These are phyloP conservation scores for Drosophila kambysellisi DNA, from an alignment of 2,888 invertebrate genomes.

Conservation along the genomic window DNA sequence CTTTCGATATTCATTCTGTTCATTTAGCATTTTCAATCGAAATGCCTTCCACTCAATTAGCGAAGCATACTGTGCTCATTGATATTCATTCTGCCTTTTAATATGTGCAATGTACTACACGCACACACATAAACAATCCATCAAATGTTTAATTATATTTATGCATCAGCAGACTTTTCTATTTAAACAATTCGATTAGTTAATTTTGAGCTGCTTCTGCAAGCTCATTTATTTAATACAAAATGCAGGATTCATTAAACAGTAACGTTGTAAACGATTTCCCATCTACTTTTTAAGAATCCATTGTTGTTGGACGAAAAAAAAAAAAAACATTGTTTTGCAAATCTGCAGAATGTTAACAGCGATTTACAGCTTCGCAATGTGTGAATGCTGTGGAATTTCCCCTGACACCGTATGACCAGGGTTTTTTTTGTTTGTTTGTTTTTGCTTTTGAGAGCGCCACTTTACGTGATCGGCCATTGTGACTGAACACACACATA, in stretches of 20 bases:
- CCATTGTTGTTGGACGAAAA: not conserved
- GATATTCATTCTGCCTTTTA: slow-evolving; percentile 3
- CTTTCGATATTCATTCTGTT: slow-evolving; percentile 24
- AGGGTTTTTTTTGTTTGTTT: not conserved
- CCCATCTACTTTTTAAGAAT: not conserved
- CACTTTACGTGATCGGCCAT: slow-evolving; percentile 47
- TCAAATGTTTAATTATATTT: not conserved
- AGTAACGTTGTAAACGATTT: not conserved
- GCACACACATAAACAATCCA: not conserved
- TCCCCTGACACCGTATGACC: slow-evolving; percentile 1
- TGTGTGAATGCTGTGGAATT: slow-evolving; percentile 2
- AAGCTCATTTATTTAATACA: not conserved
- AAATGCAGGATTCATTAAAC: not conserved
- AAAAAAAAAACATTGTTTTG: not conserved
- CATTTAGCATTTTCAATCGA: slow-evolving; percentile 8
- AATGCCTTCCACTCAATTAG: not conserved
- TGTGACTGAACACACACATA: slow-evolving; percentile 32
- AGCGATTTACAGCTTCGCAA: not conserved
- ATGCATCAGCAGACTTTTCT: not conserved
- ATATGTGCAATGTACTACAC: not conserved
- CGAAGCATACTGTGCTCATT: not conserved
- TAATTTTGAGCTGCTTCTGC: not conserved
- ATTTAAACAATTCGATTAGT: not conserved
- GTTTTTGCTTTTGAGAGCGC: slow-evolving; percentile 15
- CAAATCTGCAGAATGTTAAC: not conserved